Base-by-base conservation (phyloP, 1,140 invertebrate genomes). In the Tetragnatha versicolor region DNA sequence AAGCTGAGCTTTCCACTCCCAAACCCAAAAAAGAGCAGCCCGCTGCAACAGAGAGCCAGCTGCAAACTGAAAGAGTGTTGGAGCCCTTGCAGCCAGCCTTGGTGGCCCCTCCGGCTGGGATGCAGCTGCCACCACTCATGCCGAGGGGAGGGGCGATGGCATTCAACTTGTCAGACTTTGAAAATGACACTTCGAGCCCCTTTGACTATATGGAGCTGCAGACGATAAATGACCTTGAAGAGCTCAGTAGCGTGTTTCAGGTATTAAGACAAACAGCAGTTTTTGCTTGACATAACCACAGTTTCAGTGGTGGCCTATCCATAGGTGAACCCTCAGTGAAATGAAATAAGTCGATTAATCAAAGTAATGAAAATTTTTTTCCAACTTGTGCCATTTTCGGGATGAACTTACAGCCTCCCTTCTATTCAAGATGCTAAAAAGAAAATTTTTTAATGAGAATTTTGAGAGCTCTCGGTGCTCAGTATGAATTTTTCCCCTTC, bases 141-240 rank as follows among this genome's bases (percentile, higher is more conserved):
- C 4, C 17, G 45, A 20, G 6, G 35, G 29, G 14, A 47, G 47
- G n/a, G 17, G 4, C 22, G 31, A 79, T 22, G 17, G 51, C 14
- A 89, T 39, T 82, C 47, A 81, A 82, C 42, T 45, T 80, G 14
- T 79, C 68, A 49, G 93, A 95, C 84, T 96, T 96, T 87, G 93
- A 95, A 86, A 91, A 92, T 84, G 93, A 94, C 84, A 94, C 92
- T 60, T 94, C 93, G 20, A 94, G 93, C 84, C 94, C 94, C 0
- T 96, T 95, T 86, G 94, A 96, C 87, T 93, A 94, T 87, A 90
- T 95, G 85, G 93, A 94, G 87, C 84, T 96, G 33, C 94, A 95
- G 86, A 94, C 93, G 42, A 93, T 96, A 49, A 95, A 96, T 86
- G 93, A 95, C 85, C 90, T 95, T 87, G 93, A 94, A 85, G 90